A percentile compares a stretch with the other conserved stretches of the same genome.
Evolutionary conservation across 2,888 invertebrate species (phyloP).

Genomic region (Athrips mouffetella): DNA sequence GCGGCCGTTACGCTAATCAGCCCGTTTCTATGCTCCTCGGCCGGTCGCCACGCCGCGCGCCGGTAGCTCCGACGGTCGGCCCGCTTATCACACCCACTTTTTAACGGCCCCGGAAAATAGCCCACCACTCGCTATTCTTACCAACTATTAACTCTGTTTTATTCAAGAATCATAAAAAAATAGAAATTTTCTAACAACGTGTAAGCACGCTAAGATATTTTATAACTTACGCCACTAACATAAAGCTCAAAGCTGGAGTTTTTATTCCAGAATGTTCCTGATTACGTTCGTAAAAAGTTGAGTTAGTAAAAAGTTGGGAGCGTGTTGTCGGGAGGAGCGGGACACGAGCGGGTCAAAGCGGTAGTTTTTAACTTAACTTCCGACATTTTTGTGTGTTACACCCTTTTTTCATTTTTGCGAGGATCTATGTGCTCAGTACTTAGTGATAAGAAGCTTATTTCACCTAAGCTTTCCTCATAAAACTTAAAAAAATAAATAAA

Average conservation of each 20-base stretch:
- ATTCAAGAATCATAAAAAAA: background rate
- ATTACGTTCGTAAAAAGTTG: background rate
- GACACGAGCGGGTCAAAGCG: background rate
- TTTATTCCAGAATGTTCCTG: background rate
- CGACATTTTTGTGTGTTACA: too few relatives aligned
- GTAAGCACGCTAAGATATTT: background rate
- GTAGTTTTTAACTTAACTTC: too few relatives aligned
- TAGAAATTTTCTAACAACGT: conserved; percentile 1
- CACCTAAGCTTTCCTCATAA: too few relatives aligned
- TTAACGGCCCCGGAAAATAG: background rate
- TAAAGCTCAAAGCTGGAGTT: background rate
- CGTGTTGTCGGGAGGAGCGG: background rate
- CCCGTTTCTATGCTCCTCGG: background rate
- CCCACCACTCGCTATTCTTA: conserved; percentile 1
- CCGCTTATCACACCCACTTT: conserved; percentile 11
- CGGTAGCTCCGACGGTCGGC: background rate
- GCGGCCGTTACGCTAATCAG: background rate
- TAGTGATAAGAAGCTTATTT: too few relatives aligned
- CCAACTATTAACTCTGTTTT: conserved; percentile 3
- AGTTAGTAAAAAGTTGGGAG: background rate
- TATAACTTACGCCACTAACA: background rate
- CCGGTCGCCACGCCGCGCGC: background rate
- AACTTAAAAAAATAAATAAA: too few relatives aligned
- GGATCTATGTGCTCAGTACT: too few relatives aligned
- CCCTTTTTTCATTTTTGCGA: too few relatives aligned